Percentiles rank a stretch among this genome's conserved stretches.
These are phyloP conservation scores for Macropis europaea DNA, from an alignment of 2,888 invertebrate genomes.

Conservation along the genomic window DNA sequence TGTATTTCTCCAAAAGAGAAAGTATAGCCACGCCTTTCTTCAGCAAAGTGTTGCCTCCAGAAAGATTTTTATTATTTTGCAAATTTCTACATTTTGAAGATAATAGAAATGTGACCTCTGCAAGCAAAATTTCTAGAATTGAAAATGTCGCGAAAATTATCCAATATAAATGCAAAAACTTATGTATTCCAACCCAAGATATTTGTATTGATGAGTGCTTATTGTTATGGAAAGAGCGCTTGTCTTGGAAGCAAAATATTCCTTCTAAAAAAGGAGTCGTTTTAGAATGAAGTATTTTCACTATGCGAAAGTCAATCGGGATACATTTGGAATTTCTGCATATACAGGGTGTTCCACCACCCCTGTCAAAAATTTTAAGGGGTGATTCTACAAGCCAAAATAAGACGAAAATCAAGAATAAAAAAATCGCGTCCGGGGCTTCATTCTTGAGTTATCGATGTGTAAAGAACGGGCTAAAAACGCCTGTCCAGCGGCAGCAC, in stretches of 20 bases:
- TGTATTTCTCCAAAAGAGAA: constrained; percentile 36
- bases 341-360: constrained; percentile 11
- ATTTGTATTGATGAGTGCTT: constrained; percentile 2
- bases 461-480: no score
- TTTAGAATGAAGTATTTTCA: no score
- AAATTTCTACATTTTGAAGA: constrained; percentile 36
- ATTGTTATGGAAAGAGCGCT: not conserved
- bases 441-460: no score
- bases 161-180: constrained; percentile 15
- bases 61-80: constrained; percentile 37
- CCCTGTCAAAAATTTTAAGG: no score
- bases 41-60: constrained; percentile 19
- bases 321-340: no score
- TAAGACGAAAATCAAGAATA: constrained; percentile 15
- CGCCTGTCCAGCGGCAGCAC: no score
- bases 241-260: constrained; percentile 8
- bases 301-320: no score
- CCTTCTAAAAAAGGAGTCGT: no score
- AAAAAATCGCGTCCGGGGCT: no score
- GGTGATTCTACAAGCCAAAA: no score
- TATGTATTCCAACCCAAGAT: constrained; percentile 15
- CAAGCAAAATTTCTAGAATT: constrained; percentile 17
- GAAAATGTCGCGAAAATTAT: constrained; percentile 11
- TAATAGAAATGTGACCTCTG: constrained; percentile 20
- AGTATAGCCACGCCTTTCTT: constrained; percentile 25